Base-by-base conservation (phyloP, 2,113 vertebrate genomes). In the Sturnus vulgaris region DNA sequence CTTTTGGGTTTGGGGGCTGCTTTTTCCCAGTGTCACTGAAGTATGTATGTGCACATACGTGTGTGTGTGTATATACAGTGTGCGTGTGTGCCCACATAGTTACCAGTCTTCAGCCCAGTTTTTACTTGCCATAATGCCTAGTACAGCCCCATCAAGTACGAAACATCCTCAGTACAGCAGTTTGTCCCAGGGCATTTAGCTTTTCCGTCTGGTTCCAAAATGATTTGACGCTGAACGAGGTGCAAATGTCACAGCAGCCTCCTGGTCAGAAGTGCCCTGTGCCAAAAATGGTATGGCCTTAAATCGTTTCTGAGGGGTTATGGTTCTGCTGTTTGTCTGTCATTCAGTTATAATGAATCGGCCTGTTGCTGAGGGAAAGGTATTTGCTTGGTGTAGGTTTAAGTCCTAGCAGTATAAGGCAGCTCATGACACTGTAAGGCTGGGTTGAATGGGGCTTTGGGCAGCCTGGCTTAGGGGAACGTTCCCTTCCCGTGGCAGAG, bases 1-100 rank as follows among this genome's bases (percentile, higher is more conserved):
- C 2, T 8, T 69, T 55, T n/a, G 42, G 27, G 5, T 24, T 37
- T 33, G 9, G 12, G 50, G 10, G 33, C n/a, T 78, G 13, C 21
- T 24, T 53, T 19, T 59, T 49, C 1, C 10, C 9, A 0, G 15
- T 20, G 53, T 10, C 17, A 33, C 15, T 69, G 20, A 10, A 42
- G 33, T 4, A 5, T 5, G 52, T 35, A 2, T 35, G 23, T 35
- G 21, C 12, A 14, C 25, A 2, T 31, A 14, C 5, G 2, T 21
- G 14, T 35, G 6, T 35, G 10, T 35, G 12, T 12, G 8, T 44
- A 11, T 20, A 5, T 35, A 11, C 9, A 10, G 0, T 9, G 15
- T 65, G 20, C 30, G 5, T 10, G 1, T 7, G 5, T 4, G 3
- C 13, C 2, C 11, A 4, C 4, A 5, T 8, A 7, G 1, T 20